A percentile compares a stretch with the other conserved stretches of the same genome.
Evolutionary conservation across 2,113 vertebrate genomes (phyloP).

Genomic region (Regulus satrapa): DNA sequence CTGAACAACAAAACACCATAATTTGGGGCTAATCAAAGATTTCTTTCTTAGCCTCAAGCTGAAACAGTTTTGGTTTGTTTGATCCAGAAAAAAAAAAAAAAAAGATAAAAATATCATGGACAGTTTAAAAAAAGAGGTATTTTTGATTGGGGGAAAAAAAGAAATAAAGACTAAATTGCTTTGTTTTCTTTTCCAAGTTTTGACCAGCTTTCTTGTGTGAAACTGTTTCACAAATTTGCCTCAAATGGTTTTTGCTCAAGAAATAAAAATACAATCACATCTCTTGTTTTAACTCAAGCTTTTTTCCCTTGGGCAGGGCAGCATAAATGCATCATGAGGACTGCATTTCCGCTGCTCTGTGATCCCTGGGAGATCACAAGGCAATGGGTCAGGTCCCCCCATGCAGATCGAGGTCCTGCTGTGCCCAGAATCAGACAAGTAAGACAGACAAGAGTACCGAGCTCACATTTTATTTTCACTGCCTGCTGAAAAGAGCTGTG

Average conservation of each 20-base stretch:
- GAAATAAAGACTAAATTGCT: background rate
- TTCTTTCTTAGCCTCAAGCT: background rate
- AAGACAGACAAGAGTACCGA: background rate
- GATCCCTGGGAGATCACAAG: background rate
- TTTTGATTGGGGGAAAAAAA: background rate
- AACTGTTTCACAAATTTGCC: background rate
- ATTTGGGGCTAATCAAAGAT: conserved; percentile 37
- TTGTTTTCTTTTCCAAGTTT: background rate
- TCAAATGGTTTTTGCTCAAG: background rate
- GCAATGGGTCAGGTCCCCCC: background rate
- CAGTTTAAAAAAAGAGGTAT: background rate
- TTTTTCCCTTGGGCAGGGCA: background rate
- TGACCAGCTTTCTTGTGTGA: background rate
- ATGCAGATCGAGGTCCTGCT: accelerated
- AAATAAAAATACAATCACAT: background rate
- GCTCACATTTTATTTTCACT: background rate
- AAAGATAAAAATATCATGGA: background rate
- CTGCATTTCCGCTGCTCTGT: background rate
- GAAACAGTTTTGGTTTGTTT: background rate
- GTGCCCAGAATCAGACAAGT: background rate
- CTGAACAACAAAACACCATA: background rate
- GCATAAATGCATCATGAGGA: background rate
- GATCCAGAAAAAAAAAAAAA: background rate
- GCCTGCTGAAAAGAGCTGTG: background rate
- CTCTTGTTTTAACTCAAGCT: background rate